Conservation (phyloP, 2,888 invertebrate genomes). For the Ephialtes manifestator region DNA sequence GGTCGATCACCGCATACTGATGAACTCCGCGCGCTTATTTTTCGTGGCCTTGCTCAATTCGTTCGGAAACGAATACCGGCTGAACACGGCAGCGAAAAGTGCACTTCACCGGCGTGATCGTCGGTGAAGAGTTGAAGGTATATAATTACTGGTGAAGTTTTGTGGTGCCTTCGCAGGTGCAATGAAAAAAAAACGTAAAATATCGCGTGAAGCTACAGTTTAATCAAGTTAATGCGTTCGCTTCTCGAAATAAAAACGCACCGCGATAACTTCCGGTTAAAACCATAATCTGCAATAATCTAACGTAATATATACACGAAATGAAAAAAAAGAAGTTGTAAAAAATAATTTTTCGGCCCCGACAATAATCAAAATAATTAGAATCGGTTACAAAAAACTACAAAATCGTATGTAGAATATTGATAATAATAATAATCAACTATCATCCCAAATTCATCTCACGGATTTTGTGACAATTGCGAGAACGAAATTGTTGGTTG, state of each 20-base stretch:
- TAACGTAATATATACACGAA: not conserved
- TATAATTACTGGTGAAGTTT: not conserved
- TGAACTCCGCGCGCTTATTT: not conserved
- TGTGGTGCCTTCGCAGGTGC: not conserved
- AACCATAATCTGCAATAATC: not conserved
- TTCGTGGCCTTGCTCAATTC: not conserved
- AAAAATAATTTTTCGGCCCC: too few relatives aligned
- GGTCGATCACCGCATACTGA: constrained; percentile 7
- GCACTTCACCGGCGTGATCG: not conserved
- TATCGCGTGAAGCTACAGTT: not conserved
- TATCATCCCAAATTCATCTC: too few relatives aligned
- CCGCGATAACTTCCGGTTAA: not conserved
- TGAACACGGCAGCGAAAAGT: not conserved
- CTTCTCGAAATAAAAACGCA: not conserved
- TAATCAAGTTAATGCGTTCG: not conserved
- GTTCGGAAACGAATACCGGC: not conserved
- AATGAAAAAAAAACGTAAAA: not conserved
- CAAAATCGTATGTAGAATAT: too few relatives aligned
- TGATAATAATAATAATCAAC: too few relatives aligned
- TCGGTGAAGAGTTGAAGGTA: not conserved
- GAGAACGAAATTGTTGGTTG: too few relatives aligned
- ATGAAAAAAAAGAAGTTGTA: too few relatives aligned
- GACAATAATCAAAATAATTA: too few relatives aligned
- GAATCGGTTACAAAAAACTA: too few relatives aligned
- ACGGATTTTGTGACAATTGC: too few relatives aligned